Percentiles rank a stretch among this genome's conserved stretches.
phyloP scores from a whole-genome alignment of 2,888 invertebrate species.

The Amphipyra berbera region DNA sequence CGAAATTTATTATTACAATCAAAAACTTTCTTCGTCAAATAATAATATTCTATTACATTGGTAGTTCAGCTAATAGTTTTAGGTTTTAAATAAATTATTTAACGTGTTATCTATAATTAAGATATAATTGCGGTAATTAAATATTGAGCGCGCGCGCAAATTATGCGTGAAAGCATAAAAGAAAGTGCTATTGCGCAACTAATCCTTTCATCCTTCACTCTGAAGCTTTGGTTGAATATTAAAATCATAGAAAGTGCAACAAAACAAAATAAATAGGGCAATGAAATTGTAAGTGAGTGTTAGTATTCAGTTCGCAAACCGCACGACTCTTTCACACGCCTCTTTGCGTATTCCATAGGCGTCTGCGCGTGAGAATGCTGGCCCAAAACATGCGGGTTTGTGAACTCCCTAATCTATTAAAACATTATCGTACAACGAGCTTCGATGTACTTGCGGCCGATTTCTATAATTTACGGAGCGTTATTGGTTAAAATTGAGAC shows the following conservation, averaged over 20 bases:
- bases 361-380: constrained; percentile 77
- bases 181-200: constrained; percentile 46
- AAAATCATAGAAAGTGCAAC: constrained; percentile 57
- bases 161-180: constrained; percentile 36
- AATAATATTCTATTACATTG: neutral
- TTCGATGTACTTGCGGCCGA: constrained; percentile 5
- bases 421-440: constrained; percentile 15
- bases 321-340: constrained; percentile 82
- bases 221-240: constrained; percentile 42
- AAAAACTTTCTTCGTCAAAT: constrained; percentile 2
- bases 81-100: neutral
- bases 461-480: neutral
- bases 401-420: constrained; percentile 39
- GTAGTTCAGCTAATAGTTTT: neutral
- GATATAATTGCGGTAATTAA: constrained; percentile 12
- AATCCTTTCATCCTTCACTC: constrained; percentile 29
- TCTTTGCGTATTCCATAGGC: constrained; percentile 77
- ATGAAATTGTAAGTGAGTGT: constrained; percentile 83
- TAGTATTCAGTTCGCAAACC: constrained; percentile 84
- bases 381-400: constrained; percentile 68
- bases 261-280: constrained; percentile 73
- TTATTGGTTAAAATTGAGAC: neutral
- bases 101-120: constrained; percentile 3
- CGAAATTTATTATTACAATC: constrained; percentile 5
- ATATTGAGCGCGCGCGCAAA: constrained; percentile 17